Base-by-base conservation (phyloP, 2,113 vertebrate species). In the Arizona elegans region DNA sequence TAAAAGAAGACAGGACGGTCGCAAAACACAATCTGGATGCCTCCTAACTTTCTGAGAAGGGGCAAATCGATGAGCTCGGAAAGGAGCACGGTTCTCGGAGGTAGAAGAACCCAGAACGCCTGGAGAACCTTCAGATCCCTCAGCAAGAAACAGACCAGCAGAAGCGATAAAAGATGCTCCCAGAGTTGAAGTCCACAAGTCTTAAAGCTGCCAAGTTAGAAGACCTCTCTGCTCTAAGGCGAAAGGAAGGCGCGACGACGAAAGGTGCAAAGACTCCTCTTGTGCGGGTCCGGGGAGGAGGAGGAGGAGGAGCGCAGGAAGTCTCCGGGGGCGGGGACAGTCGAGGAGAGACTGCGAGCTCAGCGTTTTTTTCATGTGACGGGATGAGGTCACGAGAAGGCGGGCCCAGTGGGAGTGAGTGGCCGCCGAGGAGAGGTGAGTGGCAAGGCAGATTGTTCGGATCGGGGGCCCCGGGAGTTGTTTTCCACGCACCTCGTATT, bases 281-380 rank as follows among this genome's bases (percentile, higher is more conserved):
- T 50, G 43, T 11, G 38, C 11, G 3, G 47, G 23, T 5, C 23
- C 26, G 24, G 24, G 38, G 13, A 50, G 9, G 19, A 54, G 33
- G n/a, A 86, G 54, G 19, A 19, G 38, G 38, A 43, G 29, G 33
- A 81, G 75, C 33, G 33, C 8, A 43, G 75, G 17, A 43, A 81
- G 17, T 23, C 19, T 5, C 47, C 5, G 12, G 23, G 62, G 33
- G 15, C 23, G 11, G 9, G 0, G 29, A 54, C 9, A 43, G 15
- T 21, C 1, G 17, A 81, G 75, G 50, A 9, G 19, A 0, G 19
- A 47, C 4, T 47, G 86, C 47, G 81, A 12, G 55, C 58, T 93
- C 81, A 85, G 88, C 92, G 8, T 87, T 75, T 38, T 15, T 33
- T 19, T 93, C 75, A 62, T 52, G 33, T 86, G 92, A 93, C 75